Conservation (phyloP, 2,797 vertebrate species). For the Heterohyrax brucei region DNA sequence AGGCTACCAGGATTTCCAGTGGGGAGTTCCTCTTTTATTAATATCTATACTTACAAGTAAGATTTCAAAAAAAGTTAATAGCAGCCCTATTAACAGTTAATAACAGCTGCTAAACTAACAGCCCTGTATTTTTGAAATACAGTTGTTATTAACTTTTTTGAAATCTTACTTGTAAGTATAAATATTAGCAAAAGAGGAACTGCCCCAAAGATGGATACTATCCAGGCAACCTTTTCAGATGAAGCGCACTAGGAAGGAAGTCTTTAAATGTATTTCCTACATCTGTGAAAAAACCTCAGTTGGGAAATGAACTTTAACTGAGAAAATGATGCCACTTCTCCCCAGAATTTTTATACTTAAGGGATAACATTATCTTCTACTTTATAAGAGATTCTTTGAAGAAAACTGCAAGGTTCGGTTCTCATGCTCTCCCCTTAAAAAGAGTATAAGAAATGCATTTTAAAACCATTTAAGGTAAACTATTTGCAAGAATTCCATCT, state of each 20-base stretch:
- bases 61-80: conserved; percentile 1
- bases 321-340: conserved; percentile 50
- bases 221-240: conserved; percentile 48
- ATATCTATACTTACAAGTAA: conserved; percentile 35
- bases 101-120: background rate
- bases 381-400: conserved; percentile 41
- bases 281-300: conserved; percentile 44
- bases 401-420: background rate
- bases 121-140: conserved; percentile 25
- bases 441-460: background rate
- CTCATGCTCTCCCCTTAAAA: background rate
- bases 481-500: background rate
- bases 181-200: conserved; percentile 70
- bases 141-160: conserved; percentile 43
- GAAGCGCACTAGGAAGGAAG: conserved; percentile 42
- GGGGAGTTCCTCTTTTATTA: conserved; percentile 66
- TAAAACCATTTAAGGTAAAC: background rate
- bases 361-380: background rate
- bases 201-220: conserved; percentile 45
- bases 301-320: conserved; percentile 65
- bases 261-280: conserved; percentile 70
- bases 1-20: too few species aligned
- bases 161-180: background rate
- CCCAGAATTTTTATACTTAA: background rate
- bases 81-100: conserved; percentile 7